Evolutionary conservation across 2,888 invertebrate species (phyloP).

Genomic region (Notodonta ziczac): DNA sequence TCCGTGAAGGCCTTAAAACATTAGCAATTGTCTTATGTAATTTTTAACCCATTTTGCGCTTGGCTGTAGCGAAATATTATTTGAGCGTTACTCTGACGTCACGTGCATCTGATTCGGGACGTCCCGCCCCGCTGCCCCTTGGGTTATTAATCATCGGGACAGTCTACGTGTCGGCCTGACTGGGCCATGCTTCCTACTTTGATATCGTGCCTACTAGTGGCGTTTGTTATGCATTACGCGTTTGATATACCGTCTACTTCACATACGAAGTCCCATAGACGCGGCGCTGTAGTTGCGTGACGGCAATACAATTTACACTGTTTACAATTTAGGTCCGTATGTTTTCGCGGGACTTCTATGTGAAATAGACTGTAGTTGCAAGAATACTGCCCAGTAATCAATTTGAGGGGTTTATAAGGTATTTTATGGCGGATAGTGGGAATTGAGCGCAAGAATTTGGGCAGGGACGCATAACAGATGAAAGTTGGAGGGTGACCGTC

Average conservation of each 20-base stretch:
- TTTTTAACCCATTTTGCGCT: slow-evolving; percentile 45
- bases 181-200: slow-evolving; percentile 33
- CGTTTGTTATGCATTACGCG: slow-evolving; percentile 9
- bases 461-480: too few relatives aligned
- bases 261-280: too few relatives aligned
- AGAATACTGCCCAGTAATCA: slow-evolving; percentile 11
- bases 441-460: too few relatives aligned
- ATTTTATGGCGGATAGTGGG: background rate
- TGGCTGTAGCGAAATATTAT: slow-evolving; percentile 59
- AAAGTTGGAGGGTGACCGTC: too few relatives aligned
- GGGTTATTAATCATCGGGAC: slow-evolving; percentile 70
- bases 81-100: slow-evolving; percentile 71
- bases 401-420: slow-evolving; percentile 10
- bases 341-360: too few relatives aligned
- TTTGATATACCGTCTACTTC: background rate
- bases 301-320: too few relatives aligned
- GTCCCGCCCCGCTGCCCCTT: slow-evolving; percentile 53
- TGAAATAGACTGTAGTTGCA: too few relatives aligned
- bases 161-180: slow-evolving; percentile 66
- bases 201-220: slow-evolving; percentile 25
- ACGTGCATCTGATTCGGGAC: slow-evolving; percentile 76
- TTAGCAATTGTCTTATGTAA: slow-evolving; percentile 37
- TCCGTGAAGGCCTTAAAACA: slow-evolving; percentile 31
- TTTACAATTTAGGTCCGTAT: too few relatives aligned
- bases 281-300: too few relatives aligned